phyloP scores from a whole-genome alignment of 2,797 vertebrate genomes.

The Oryzias dopingdopingensis region DNA sequence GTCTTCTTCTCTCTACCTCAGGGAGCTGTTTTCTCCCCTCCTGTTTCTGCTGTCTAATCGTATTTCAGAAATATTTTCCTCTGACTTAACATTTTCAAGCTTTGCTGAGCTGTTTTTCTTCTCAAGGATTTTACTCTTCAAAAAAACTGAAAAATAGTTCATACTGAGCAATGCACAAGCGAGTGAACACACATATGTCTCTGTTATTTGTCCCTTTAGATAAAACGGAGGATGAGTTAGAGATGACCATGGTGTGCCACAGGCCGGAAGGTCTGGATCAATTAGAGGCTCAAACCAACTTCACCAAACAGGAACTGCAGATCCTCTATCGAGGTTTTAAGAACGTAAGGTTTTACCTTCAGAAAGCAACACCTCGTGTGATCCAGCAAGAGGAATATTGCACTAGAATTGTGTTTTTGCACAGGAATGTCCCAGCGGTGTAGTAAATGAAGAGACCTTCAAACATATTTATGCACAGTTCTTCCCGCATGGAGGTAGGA shows the following conservation, averaged over 20 bases:
- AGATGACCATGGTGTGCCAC: constrained; percentile 92
- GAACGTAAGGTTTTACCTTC: constrained; percentile 79
- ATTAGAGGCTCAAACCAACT: constrained; percentile 93
- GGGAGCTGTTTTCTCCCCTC: constrained; percentile 22
- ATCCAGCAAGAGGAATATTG: not conserved
- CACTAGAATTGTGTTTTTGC: not conserved
- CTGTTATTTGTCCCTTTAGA: constrained; percentile 67
- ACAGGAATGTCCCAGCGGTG: constrained; percentile 95
- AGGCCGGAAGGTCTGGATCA: constrained; percentile 93
- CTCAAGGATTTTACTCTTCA: constrained; percentile 1
- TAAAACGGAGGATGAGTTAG: constrained; percentile 92
- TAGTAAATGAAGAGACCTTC: constrained; percentile 96
- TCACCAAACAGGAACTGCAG: constrained; percentile 94
- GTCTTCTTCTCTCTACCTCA: constrained; percentile 10
- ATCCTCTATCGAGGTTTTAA: constrained; percentile 98
- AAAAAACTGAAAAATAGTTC: not conserved
- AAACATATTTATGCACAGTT: constrained; percentile 99
- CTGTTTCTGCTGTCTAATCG: constrained; percentile 32
- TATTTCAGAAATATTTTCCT: constrained; percentile 12
- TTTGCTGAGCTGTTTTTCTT: constrained; percentile 17
- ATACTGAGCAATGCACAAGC: not conserved
- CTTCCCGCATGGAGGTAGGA: constrained; percentile 94
- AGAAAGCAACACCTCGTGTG: not conserved
- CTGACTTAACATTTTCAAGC: constrained; percentile 15
- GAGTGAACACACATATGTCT: not conserved